Evolutionary conservation across 2,797 vertebrate genomes (phyloP).

Genomic region (Delichon dasypus): DNA sequence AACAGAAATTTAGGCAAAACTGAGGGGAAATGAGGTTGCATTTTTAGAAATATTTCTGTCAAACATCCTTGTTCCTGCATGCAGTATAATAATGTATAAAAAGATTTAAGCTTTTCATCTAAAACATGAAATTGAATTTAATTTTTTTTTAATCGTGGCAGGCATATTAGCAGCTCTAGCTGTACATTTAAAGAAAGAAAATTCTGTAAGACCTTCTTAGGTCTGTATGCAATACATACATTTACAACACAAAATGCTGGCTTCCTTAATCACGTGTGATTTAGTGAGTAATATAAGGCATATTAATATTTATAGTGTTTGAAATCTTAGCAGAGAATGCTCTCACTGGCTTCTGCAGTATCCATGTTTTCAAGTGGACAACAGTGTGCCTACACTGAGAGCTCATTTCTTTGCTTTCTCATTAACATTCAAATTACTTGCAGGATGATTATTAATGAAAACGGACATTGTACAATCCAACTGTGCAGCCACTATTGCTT

Average conservation of each 20-base stretch:
- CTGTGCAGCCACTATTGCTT: neutral
- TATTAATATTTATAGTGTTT: neutral
- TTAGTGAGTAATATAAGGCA: neutral
- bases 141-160: neutral
- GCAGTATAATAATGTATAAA: neutral
- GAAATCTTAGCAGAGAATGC: neutral
- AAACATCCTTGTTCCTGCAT: neutral
- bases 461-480: neutral
- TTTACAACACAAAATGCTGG: neutral
- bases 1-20: neutral
- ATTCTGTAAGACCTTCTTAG: neutral
- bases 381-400: neutral
- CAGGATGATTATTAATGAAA: neutral
- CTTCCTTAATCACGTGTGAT: neutral
- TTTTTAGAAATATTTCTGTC: neutral
- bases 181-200: neutral
- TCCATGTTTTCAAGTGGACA: neutral
- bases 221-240: neutral
- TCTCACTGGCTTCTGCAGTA: neutral
- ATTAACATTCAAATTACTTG: neutral
- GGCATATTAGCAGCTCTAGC: neutral
- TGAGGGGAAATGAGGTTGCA: neutral
- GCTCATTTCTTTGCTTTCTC: neutral
- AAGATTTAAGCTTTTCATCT: neutral
- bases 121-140: neutral